Conservation (phyloP, 2,888 invertebrate genomes). For the Ochropleura plecta region DNA sequence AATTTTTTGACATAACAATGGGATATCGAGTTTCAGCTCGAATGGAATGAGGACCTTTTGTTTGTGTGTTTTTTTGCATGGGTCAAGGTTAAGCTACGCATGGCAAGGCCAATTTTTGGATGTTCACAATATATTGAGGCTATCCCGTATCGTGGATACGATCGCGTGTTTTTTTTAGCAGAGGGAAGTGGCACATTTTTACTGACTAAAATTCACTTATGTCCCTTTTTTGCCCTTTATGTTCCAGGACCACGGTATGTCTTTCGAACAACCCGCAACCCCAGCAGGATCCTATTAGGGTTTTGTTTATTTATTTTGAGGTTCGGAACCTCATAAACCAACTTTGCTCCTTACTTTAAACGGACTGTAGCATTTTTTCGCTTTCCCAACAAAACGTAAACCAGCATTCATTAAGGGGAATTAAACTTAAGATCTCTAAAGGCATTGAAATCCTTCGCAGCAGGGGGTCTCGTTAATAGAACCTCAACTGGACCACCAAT, state of each 20-base stretch:
- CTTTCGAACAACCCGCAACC: too few relatives aligned
- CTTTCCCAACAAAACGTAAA: slow-evolving; percentile 44
- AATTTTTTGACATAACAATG: slow-evolving; percentile 29
- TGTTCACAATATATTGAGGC: too few relatives aligned
- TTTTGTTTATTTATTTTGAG: too few relatives aligned
- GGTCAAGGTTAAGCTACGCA: neutral
- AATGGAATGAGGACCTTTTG: neutral
- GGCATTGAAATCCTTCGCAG: slow-evolving; percentile 50
- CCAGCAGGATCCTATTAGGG: too few relatives aligned
- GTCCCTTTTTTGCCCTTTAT: too few relatives aligned
- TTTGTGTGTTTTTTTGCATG: neutral
- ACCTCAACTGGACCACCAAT: slow-evolving; percentile 62
- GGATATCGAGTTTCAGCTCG: too few relatives aligned
- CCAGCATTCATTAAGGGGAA: slow-evolving; percentile 34
- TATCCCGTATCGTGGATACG: too few relatives aligned
- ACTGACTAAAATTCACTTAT: too few relatives aligned
- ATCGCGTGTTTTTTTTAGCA: too few relatives aligned
- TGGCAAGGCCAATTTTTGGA: neutral
- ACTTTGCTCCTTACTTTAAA: neutral
- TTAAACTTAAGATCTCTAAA: slow-evolving; percentile 52
- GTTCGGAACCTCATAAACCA: neutral
- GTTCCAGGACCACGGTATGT: too few relatives aligned
- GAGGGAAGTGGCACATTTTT: too few relatives aligned
- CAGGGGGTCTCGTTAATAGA: slow-evolving; percentile 61
- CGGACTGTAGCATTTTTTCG: slow-evolving; percentile 11